Evolutionary conservation across 2,888 invertebrate species (phyloP).

Genomic region (Timema cristinae): DNA sequence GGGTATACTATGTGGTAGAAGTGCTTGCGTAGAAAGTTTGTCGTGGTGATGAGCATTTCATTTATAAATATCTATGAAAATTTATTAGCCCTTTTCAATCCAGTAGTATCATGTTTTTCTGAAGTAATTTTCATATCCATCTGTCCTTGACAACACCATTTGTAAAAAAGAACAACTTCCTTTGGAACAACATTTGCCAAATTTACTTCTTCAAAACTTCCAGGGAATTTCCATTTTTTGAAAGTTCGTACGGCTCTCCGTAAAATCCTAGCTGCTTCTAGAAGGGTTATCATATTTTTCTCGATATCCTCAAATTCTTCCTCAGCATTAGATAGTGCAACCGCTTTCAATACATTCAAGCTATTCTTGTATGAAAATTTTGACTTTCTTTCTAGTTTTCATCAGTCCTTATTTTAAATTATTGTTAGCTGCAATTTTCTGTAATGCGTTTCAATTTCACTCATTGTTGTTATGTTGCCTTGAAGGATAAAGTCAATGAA

Average conservation of each 20-base stretch:
- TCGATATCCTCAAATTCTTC: neutral
- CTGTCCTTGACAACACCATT: no score
- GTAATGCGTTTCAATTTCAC: neutral
- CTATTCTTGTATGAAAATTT: neutral
- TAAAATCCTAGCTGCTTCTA: conserved; percentile 1
- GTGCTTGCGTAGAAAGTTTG: neutral
- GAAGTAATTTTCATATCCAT: no score
- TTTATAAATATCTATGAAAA: no score
- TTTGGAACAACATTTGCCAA: neutral
- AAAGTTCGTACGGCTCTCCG: neutral
- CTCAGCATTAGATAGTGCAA: neutral
- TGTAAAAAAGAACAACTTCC: neutral
- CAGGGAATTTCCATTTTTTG: conserved; percentile 3
- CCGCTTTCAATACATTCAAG: neutral
- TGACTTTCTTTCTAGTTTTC: neutral
- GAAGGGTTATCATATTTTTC: neutral
- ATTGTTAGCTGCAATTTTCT: neutral
- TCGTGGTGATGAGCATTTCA: neutral
- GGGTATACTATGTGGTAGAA: neutral
- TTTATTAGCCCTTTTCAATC: neutral
- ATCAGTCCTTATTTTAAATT: neutral
- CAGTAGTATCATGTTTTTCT: neutral
- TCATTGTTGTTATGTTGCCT: conserved; percentile 2
- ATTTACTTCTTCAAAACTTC: neutral
- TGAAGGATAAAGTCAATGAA: no score